These are phyloP conservation scores for Morpho achilles DNA, from an alignment of 2,888 invertebrate genomes.

Conservation along the genomic window DNA sequence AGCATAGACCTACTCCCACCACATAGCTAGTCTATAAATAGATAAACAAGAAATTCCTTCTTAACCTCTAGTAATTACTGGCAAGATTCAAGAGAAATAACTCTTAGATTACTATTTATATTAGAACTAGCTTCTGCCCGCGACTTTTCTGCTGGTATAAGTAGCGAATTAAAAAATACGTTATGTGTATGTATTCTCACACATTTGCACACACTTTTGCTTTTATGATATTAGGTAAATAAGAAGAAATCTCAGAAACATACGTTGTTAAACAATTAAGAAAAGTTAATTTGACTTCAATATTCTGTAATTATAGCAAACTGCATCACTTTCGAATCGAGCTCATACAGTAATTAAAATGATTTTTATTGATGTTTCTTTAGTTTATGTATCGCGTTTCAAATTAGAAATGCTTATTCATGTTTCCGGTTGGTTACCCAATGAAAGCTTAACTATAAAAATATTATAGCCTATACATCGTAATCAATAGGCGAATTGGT, in stretches of 20 bases:
- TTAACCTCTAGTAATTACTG: slow-evolving; percentile 2
- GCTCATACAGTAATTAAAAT: not conserved
- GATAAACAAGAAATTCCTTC: not conserved
- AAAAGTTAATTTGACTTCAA: too few relatives aligned
- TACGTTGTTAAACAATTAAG: too few relatives aligned
- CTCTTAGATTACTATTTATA: slow-evolving; percentile 11
- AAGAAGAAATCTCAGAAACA: too few relatives aligned
- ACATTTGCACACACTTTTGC: too few relatives aligned
- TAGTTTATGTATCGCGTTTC: not conserved
- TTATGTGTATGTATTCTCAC: too few relatives aligned
- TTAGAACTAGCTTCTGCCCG: not conserved
- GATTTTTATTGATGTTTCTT: slow-evolving; percentile 2
- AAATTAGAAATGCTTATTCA: not conserved
- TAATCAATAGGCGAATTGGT: not conserved
- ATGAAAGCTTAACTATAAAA: slow-evolving; percentile 4
- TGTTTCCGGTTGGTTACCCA: not conserved
- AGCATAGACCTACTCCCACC: slow-evolving; percentile 8
- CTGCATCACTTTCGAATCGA: too few relatives aligned
- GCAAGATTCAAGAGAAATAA: slow-evolving; percentile 9
- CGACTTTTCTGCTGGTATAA: too few relatives aligned
- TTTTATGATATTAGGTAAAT: too few relatives aligned
- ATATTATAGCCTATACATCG: slow-evolving; percentile 5
- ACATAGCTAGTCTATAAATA: not conserved
- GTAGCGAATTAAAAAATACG: too few relatives aligned
- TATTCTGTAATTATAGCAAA: too few relatives aligned